Evolutionary conservation across 2,888 invertebrate species (phyloP).

Genomic region (Xestobium rufovillosum): DNA sequence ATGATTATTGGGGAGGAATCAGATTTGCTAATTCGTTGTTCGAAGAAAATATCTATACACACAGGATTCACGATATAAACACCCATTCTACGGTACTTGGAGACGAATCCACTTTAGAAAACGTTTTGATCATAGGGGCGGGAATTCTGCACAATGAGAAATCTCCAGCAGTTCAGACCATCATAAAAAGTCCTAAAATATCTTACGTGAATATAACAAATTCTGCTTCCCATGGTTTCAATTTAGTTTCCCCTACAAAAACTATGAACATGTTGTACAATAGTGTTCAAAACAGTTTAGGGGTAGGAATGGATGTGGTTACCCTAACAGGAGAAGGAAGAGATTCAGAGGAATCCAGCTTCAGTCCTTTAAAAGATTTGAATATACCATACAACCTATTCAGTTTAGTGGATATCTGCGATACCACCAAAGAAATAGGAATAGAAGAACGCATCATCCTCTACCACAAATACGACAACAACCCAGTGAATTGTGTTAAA

Average conservation of each 20-base stretch:
- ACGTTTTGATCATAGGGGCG: slow-evolving; percentile 81
- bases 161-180: slow-evolving; percentile 84
- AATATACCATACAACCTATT: slow-evolving; percentile 86
- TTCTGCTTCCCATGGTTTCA: slow-evolving; percentile 87
- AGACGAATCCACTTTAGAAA: slow-evolving; percentile 70
- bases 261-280: slow-evolving; percentile 70
- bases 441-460: slow-evolving; percentile 85
- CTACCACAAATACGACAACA: slow-evolving; percentile 95
- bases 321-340: slow-evolving; percentile 90
- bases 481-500: slow-evolving; percentile 95
- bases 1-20: slow-evolving; percentile 93
- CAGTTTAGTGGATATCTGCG: slow-evolving; percentile 93
- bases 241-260: slow-evolving; percentile 81
- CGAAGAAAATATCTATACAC: slow-evolving; percentile 76
- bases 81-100: slow-evolving; percentile 64
- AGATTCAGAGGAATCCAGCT: slow-evolving; percentile 81
- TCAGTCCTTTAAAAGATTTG: slow-evolving; percentile 72
- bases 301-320: slow-evolving; percentile 83
- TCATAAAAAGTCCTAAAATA: slow-evolving; percentile 77
- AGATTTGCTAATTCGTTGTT: slow-evolving; percentile 85
- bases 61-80: slow-evolving; percentile 71
- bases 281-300: slow-evolving; percentile 70
- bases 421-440: slow-evolving; percentile 83
- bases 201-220: slow-evolving; percentile 75
- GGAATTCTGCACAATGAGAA: slow-evolving; percentile 94